Evolutionary conservation across 2,113 vertebrate genomes (phyloP).

Genomic region (Egretta garzetta): DNA sequence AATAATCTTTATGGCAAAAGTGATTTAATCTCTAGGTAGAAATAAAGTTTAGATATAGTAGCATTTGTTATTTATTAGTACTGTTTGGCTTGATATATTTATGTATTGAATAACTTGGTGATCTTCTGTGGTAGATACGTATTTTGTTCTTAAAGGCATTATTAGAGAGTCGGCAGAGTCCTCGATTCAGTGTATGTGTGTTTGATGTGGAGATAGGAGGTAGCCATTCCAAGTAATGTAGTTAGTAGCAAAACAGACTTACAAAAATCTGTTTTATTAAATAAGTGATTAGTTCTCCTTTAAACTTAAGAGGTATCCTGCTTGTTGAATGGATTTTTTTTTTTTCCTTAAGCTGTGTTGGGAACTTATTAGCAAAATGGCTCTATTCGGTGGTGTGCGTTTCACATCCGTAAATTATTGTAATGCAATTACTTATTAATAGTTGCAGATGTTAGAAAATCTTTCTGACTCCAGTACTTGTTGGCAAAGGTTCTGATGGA

Average conservation of each 20-base stretch:
- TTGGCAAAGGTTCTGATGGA: constrained; percentile 57
- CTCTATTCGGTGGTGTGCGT: neutral
- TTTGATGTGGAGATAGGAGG: neutral
- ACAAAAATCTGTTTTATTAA: accelerated
- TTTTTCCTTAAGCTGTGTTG: neutral
- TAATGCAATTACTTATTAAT: neutral
- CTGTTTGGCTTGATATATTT: accelerated
- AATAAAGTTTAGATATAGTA: neutral
- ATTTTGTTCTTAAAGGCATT: neutral
- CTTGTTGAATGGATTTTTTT: neutral
- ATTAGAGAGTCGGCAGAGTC: neutral
- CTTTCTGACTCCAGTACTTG: neutral
- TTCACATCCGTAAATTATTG: neutral
- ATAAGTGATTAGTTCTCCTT: neutral
- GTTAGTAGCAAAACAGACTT: neutral
- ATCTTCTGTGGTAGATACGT: accelerated
- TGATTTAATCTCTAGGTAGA: neutral
- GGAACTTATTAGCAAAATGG: neutral
- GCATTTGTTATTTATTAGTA: neutral
- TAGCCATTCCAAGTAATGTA: neutral
- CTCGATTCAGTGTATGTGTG: accelerated
- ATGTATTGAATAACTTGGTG: accelerated
- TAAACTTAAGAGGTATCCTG: neutral
- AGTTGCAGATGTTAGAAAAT: constrained; percentile 44
- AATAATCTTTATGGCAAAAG: neutral